phyloP scores from a whole-genome alignment of 2,113 vertebrate genomes.

The Eolophus roseicapilla region DNA sequence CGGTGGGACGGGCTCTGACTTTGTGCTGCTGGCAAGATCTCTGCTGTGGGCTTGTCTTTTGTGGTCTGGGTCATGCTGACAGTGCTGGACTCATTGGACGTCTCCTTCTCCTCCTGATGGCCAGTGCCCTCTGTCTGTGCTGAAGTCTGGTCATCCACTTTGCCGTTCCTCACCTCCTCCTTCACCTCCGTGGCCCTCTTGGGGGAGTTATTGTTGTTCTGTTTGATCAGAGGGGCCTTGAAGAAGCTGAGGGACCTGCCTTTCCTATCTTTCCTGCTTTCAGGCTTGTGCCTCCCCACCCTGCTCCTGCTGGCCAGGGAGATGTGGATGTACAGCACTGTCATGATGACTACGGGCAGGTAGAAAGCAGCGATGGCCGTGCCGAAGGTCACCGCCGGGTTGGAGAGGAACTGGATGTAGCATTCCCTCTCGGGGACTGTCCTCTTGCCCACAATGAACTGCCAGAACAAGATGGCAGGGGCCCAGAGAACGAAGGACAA shows the following conservation, averaged over 20 bases:
- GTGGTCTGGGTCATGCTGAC: constrained; percentile 90
- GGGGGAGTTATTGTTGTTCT: constrained; percentile 86
- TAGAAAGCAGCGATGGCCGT: constrained; percentile 98
- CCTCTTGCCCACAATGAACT: constrained; percentile 94
- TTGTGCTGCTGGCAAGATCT: constrained; percentile 74
- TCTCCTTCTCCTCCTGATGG: constrained; percentile 88
- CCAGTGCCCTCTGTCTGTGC: constrained; percentile 72
- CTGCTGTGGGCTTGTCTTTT: constrained; percentile 79
- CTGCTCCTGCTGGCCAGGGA: constrained; percentile 95
- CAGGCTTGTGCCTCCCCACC: constrained; percentile 89
- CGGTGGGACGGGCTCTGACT: constrained; percentile 65
- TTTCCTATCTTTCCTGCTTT: constrained; percentile 87
- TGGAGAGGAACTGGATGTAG: constrained; percentile 97
- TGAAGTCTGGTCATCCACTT: constrained; percentile 79
- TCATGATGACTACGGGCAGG: constrained; percentile 97
- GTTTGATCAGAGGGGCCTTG: constrained; percentile 84
- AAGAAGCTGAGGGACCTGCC: constrained; percentile 83
- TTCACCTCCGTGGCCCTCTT: constrained; percentile 75
- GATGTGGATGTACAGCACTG: constrained; percentile 94
- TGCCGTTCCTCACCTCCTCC: constrained; percentile 87
- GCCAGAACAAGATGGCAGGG: constrained; percentile 98
- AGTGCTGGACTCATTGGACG: constrained; percentile 94
- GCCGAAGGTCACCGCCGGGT: constrained; percentile 92
- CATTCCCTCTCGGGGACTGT: constrained; percentile 89
- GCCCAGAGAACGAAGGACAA: constrained; percentile 98